These are phyloP conservation scores for Lapara coniferarum DNA, from an alignment of 2,888 invertebrate species.

Conservation along the genomic window DNA sequence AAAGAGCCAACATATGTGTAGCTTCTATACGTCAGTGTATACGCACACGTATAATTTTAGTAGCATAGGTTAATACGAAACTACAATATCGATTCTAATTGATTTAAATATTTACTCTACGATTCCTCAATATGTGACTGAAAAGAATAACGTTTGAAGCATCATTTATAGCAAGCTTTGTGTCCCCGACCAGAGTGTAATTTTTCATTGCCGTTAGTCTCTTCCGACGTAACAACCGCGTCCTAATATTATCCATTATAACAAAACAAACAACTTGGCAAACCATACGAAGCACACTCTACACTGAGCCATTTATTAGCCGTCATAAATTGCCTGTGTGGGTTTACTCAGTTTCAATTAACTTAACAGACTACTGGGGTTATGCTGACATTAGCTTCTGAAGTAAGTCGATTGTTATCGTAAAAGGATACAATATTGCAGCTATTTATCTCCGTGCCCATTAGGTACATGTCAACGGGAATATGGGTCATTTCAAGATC, in stretches of 20 bases:
- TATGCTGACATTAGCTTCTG: constrained; percentile 44
- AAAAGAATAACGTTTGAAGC: constrained; percentile 16
- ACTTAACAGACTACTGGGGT: constrained; percentile 44
- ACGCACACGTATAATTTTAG: constrained; percentile 4
- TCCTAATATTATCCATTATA: constrained; percentile 41
- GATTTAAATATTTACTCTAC: background rate
- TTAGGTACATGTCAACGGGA: constrained; percentile 12
- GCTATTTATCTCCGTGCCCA: constrained; percentile 17
- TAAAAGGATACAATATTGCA: constrained; percentile 25
- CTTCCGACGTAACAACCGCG: constrained; percentile 27
- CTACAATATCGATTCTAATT: background rate
- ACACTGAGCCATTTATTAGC: constrained; percentile 53
- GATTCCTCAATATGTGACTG: constrained; percentile 6
- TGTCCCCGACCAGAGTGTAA: constrained; percentile 16
- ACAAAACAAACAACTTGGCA: constrained; percentile 55
- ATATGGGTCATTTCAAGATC: constrained; percentile 9
- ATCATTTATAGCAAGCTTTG: constrained; percentile 16
- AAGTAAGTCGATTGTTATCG: constrained; percentile 39
- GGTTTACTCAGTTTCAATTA: constrained; percentile 65
- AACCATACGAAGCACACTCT: constrained; percentile 45
- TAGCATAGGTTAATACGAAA: background rate
- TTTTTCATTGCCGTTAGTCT: constrained; percentile 28
- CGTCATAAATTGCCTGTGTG: constrained; percentile 64
- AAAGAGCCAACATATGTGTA: constrained; percentile 63
- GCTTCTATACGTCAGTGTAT: constrained; percentile 31